A percentile compares a stretch with the other conserved stretches of the same genome.
These are phyloP conservation scores for Pteromalus puparum DNA, from an alignment of 1,140 invertebrate species.

Conservation along the genomic window DNA sequence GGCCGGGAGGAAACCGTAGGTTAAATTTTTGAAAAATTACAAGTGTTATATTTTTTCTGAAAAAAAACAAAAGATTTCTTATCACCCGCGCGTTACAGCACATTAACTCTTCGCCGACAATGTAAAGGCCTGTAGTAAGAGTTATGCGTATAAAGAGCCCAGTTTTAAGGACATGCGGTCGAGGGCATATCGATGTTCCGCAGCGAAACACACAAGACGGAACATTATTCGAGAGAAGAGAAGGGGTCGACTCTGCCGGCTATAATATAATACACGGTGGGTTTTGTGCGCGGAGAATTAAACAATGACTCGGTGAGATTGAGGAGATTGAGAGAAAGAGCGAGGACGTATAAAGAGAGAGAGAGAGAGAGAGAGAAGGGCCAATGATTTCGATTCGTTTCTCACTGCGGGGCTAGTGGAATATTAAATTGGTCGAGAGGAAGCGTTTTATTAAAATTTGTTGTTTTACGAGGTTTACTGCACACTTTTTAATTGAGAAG, in stretches of 20 bases:
- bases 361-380: not conserved
- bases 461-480: not conserved
- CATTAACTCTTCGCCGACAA: not conserved
- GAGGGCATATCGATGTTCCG: not conserved
- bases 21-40: not conserved
- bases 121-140: not conserved
- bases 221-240: conserved; percentile 4
- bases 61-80: too few species aligned
- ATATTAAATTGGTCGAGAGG: too few species aligned
- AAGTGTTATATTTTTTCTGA: too few species aligned
- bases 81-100: too few species aligned
- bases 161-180: not conserved
- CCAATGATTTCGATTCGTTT: not conserved
- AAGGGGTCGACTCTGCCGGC: not conserved
- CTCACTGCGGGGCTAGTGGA: not conserved
- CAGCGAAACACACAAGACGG: not conserved
- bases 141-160: not conserved
- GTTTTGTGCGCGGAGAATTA: not conserved
- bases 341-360: not conserved
- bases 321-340: conserved; percentile 28
- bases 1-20: not conserved
- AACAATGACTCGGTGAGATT: conserved; percentile 25
- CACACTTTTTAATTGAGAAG: too few species aligned
- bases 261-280: not conserved
- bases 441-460: not conserved